Conservation (phyloP, 2,797 vertebrate species). For the Mormyrops attenuatus region DNA sequence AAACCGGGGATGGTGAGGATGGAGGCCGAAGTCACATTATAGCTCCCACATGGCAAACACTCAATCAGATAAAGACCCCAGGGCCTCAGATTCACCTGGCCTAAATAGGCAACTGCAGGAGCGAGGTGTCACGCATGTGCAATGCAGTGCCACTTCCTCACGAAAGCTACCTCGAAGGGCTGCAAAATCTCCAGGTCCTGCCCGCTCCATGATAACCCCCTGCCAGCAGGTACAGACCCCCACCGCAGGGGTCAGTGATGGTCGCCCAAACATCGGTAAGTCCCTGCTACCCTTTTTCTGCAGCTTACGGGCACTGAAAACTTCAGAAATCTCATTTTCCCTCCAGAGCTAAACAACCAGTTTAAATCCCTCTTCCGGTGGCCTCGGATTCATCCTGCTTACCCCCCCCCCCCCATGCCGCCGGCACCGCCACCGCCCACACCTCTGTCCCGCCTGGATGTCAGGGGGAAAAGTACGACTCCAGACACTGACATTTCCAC, state of each 20-base stretch:
- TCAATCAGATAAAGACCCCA: neutral
- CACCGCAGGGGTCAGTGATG: neutral
- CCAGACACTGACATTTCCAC: slow-evolving; percentile 2
- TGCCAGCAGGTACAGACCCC: neutral
- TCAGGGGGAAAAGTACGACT: neutral
- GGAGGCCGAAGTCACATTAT: neutral
- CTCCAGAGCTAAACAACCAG: neutral
- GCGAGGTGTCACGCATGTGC: slow-evolving; percentile 1
- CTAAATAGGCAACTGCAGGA: neutral
- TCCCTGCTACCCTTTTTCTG: neutral
- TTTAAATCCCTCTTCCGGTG: neutral
- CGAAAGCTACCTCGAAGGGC: neutral
- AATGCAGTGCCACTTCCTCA: neutral
- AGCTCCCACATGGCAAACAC: neutral
- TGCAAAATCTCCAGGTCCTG: neutral
- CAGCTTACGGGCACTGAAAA: neutral
- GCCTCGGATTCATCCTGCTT: neutral
- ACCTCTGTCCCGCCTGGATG: neutral
- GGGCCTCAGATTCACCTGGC: neutral
- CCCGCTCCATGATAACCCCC: neutral
- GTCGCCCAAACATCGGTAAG: neutral
- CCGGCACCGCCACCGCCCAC: neutral
- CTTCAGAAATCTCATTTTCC: neutral
- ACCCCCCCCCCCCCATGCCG: neutral
- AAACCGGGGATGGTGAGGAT: neutral